These are phyloP conservation scores for Mizuhopecten yessoensis DNA, from an alignment of 1,140 invertebrate species.

Conservation along the genomic window DNA sequence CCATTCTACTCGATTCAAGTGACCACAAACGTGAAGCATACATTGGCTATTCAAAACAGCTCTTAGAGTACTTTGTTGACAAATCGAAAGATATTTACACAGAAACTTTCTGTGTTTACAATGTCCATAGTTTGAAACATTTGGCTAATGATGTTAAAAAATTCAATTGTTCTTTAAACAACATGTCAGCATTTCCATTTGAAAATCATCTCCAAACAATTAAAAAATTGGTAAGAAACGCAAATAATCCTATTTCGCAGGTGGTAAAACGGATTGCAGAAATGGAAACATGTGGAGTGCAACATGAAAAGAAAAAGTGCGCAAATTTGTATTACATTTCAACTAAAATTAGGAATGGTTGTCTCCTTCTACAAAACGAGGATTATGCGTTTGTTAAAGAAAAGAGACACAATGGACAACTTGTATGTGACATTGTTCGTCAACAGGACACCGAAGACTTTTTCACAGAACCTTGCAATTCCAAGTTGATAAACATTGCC, in stretches of 20 bases:
- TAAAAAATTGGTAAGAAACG: conserved; percentile 76
- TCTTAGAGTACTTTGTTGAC: conserved; percentile 78
- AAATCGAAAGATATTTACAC: conserved; percentile 71
- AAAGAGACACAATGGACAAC: conserved; percentile 5
- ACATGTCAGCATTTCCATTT: conserved; percentile 82
- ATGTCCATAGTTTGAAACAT: conserved; percentile 81
- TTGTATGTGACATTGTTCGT: conserved; percentile 53
- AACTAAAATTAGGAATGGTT: conserved; percentile 50
- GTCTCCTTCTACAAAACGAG: conserved; percentile 53
- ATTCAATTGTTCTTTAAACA: conserved; percentile 80
- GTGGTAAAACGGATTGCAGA: conserved; percentile 50
- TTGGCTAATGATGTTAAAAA: conserved; percentile 81
- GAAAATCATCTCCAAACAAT: conserved; percentile 83
- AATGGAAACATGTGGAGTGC: neutral
- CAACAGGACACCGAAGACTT: conserved; percentile 43
- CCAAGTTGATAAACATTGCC: conserved; percentile 55
- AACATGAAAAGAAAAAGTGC: neutral
- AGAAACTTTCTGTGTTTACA: conserved; percentile 78
- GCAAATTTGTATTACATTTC: conserved; percentile 36
- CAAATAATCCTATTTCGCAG: conserved; percentile 74
- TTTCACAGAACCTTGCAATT: conserved; percentile 57
- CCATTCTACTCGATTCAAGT: conserved; percentile 70
- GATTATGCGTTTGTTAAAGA: conserved; percentile 52
- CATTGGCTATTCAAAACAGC: conserved; percentile 69
- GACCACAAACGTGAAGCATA: conserved; percentile 45